Base-by-base conservation (phyloP, 2,888 invertebrate genomes). In the Heliothis peltigera region DNA sequence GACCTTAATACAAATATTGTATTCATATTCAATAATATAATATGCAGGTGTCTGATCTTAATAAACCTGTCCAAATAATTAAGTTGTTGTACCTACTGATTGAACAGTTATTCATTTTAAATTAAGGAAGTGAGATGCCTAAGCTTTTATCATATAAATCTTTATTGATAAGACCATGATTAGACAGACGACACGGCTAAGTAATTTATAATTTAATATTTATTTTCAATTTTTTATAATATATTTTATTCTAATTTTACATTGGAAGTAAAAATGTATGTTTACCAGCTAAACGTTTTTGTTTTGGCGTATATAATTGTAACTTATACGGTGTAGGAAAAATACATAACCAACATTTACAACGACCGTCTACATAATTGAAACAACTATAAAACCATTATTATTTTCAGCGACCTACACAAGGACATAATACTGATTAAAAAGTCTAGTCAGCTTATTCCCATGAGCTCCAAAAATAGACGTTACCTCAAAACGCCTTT, bases 1-100 rank as follows among this genome's bases (percentile, higher is more conserved):
- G 43, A 63, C 63, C 32, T 58, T 46, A 53, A 70, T 73, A 63
- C 60, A 65, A 69, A 63, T 65, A 63, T 65, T 28, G 0, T 21
- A 53, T 42, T 56, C 22, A 25, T 18, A 55, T 35, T 58, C 18
- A 32, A 12, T 43, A 32, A 25, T 47, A 17, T 25, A 10, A 39
- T 25, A 44, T 64, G 25, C 25, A n/a, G 35, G n/a, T 48, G 32
- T 55, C 10, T 10, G 17, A 12, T 55, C 22, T n/a, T 25, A 39
- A 5, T 10, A 51, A 66, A 74, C 70, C 49, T 21, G 63, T 66
- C 65, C 46, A 1, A 19, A n/a, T 52, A 62, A 55, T 49, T 47
- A 59, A 51, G 21, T 44, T 46, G 15, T 35, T 49, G 51, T 28
- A 32, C n/a, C n/a, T n/a, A n/a, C 53, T n/a, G 0, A 53, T 5